phyloP scores from a whole-genome alignment of 2,797 vertebrate genomes.

The Coregonus sp. region DNA sequence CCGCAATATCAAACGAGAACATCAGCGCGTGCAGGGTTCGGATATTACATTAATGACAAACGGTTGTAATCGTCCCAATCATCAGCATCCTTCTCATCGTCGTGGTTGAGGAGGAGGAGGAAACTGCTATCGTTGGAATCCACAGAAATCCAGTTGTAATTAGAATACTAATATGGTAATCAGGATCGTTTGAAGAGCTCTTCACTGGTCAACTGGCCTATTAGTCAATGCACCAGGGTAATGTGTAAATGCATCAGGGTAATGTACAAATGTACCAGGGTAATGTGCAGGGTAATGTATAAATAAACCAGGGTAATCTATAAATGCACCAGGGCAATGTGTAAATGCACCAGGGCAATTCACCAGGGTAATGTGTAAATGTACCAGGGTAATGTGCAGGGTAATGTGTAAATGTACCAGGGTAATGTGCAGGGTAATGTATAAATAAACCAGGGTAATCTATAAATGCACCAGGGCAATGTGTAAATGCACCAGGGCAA shows the following conservation, averaged over 20 bases:
- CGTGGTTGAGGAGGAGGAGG: neutral
- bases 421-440: too few relatives aligned
- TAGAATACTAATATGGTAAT: constrained; percentile 48
- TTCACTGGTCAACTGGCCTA: constrained; percentile 38
- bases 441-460: too few relatives aligned
- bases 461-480: too few relatives aligned
- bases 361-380: too few relatives aligned
- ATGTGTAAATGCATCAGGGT: constrained; percentile 26
- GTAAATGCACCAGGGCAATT: too few relatives aligned
- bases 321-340: too few relatives aligned
- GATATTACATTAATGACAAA: constrained; percentile 31
- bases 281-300: too few relatives aligned
- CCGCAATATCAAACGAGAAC: constrained; percentile 21
- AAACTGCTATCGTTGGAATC: constrained; percentile 34
- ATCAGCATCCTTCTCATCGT: constrained; percentile 10
- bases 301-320: too few relatives aligned
- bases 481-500: too few relatives aligned
- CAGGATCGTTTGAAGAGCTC: constrained; percentile 28
- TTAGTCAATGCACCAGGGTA: constrained; percentile 24
- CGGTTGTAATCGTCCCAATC: constrained; percentile 19
- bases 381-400: too few relatives aligned
- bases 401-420: too few relatives aligned
- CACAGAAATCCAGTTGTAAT: constrained; percentile 48
- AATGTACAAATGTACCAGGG: too few relatives aligned
- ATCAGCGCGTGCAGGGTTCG: constrained; percentile 31